Evolutionary conservation across 2,888 invertebrate genomes (phyloP).

Genomic region (Reticulitermes lucifugus): DNA sequence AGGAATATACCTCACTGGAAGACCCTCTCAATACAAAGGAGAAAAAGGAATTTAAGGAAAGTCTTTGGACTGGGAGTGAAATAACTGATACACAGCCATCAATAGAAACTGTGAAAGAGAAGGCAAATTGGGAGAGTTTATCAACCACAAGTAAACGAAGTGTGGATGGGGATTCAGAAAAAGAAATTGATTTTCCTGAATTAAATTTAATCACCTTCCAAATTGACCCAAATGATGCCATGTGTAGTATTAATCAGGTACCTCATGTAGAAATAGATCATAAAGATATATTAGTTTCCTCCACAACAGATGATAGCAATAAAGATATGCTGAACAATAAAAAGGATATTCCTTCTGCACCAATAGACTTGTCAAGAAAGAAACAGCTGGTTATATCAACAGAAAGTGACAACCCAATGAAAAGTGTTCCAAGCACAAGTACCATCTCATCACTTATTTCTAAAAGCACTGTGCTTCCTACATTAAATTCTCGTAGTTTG

Average conservation of each 20-base stretch:
- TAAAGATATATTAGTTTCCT: neutral
- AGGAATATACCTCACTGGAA: neutral
- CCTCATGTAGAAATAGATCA: constrained; percentile 30
- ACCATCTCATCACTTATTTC: neutral
- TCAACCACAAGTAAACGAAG: constrained; percentile 43
- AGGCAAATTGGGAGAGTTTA: constrained; percentile 47
- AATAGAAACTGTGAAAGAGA: constrained; percentile 40
- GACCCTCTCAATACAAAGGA: neutral
- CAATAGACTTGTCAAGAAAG: neutral
- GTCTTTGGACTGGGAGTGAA: constrained; percentile 41
- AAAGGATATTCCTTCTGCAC: neutral
- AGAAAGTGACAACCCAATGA: neutral
- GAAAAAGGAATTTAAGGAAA: constrained; percentile 36
- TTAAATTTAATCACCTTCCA: constrained; percentile 52
- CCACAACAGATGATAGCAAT: neutral
- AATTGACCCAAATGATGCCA: constrained; percentile 38
- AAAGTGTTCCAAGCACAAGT: neutral
- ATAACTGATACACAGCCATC: constrained; percentile 34
- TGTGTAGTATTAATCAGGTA: constrained; percentile 29
- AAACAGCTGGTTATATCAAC: neutral
- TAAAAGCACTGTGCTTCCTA: neutral
- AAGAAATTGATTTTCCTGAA: constrained; percentile 51
- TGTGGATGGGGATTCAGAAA: constrained; percentile 41
- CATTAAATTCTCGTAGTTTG: constrained; percentile 46
- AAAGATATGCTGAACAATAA: neutral